These are phyloP conservation scores for Carduelis carduelis DNA, from an alignment of 2,797 vertebrate genomes.

Conservation along the genomic window DNA sequence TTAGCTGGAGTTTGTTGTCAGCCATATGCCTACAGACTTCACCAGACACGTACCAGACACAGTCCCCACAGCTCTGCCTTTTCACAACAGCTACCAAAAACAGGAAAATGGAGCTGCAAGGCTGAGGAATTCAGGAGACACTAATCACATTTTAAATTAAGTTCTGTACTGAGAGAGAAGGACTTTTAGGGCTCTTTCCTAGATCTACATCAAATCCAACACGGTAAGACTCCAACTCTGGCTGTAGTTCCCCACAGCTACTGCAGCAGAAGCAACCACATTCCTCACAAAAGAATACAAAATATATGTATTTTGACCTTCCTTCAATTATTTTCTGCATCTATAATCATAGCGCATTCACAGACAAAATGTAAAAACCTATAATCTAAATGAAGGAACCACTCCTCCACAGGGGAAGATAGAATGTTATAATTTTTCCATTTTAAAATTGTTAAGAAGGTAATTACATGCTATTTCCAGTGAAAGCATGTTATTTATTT, in stretches of 20 bases:
- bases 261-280: neutral
- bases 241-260: neutral
- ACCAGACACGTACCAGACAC: neutral
- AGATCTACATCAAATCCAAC: neutral
- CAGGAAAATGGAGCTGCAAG: neutral
- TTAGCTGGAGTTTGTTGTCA: neutral
- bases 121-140: neutral
- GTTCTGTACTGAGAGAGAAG: neutral
- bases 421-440: neutral
- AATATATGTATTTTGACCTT: neutral
- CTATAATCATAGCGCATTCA: neutral
- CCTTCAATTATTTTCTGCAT: constrained; percentile 16
- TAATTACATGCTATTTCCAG: neutral
- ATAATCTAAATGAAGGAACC: constrained; percentile 4
- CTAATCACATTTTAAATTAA: neutral
- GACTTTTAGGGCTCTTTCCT: neutral
- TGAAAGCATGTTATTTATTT: neutral
- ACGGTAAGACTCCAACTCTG: neutral
- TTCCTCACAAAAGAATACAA: neutral
- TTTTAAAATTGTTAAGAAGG: neutral
- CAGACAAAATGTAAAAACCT: neutral
- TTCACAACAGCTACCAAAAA: neutral
- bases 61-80: neutral
- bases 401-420: neutral
- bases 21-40: neutral